A percentile compares a stretch with the other conserved stretches of the same genome.
Conservation (phyloP, 2,113 vertebrate genomes). For the Tiliqua scincoides region DNA sequence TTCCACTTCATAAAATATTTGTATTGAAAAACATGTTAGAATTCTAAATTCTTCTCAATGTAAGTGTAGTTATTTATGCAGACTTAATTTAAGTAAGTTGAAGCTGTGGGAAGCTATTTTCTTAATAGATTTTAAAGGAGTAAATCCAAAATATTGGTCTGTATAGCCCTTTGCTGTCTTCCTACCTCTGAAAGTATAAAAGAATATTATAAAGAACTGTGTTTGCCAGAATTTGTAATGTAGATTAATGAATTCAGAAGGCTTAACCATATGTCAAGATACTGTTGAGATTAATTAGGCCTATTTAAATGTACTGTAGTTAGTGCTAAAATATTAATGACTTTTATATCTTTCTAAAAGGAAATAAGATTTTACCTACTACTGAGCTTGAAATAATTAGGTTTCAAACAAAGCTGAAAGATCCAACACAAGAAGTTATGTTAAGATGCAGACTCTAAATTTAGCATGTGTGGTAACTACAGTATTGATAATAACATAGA, state of each 20-base stretch:
- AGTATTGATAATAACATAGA: slow-evolving; percentile 8
- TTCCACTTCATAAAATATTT: slow-evolving; percentile 31
- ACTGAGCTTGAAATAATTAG: slow-evolving; percentile 66
- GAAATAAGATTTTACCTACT: slow-evolving; percentile 60
- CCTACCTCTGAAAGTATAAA: slow-evolving; percentile 14
- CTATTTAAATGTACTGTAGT: slow-evolving; percentile 54
- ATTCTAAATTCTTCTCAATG: slow-evolving; percentile 25
- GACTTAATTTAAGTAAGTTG: slow-evolving; percentile 45
- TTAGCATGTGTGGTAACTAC: slow-evolving; percentile 32
- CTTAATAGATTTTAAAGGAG: slow-evolving; percentile 33
- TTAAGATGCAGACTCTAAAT: slow-evolving; percentile 41
- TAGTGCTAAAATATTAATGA: slow-evolving; percentile 64
- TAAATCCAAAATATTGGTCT: slow-evolving; percentile 40
- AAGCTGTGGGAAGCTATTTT: slow-evolving; percentile 40
- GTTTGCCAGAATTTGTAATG: slow-evolving; percentile 22
- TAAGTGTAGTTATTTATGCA: slow-evolving; percentile 33
- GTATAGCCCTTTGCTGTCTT: slow-evolving; percentile 18
- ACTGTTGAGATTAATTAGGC: slow-evolving; percentile 47
- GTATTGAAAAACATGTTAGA: slow-evolving; percentile 33
- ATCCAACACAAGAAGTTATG: slow-evolving; percentile 52
- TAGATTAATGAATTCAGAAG: slow-evolving; percentile 42
- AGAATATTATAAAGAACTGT: slow-evolving; percentile 35
- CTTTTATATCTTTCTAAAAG: slow-evolving; percentile 63
- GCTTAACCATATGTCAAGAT: slow-evolving; percentile 48
- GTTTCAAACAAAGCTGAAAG: slow-evolving; percentile 56